Percentiles rank a stretch among this genome's conserved stretches.
phyloP scores from a whole-genome alignment of 2,797 vertebrate genomes.

The Serranus cabrilla region DNA sequence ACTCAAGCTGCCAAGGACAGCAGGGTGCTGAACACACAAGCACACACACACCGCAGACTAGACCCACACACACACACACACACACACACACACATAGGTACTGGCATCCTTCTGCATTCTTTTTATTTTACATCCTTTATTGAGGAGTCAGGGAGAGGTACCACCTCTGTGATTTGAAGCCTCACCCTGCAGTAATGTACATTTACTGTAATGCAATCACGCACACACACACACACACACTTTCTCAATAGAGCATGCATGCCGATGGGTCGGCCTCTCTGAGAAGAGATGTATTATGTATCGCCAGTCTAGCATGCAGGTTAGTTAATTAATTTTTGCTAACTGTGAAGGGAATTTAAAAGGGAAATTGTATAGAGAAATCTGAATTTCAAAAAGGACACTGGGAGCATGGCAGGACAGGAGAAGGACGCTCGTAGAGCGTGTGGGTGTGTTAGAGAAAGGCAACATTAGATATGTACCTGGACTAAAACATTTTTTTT shows the following conservation, averaged over 20 bases:
- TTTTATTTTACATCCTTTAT: constrained; percentile 35
- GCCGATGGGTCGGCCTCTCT: constrained; percentile 40
- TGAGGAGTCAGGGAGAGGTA: constrained; percentile 14
- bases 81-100: background rate
- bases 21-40: constrained; percentile 26
- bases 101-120: background rate
- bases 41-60: background rate
- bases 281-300: constrained; percentile 65
- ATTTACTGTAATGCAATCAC: constrained; percentile 8
- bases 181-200: constrained; percentile 24
- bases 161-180: constrained; percentile 43
- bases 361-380: constrained; percentile 64
- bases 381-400: constrained; percentile 71
- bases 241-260: constrained; percentile 7
- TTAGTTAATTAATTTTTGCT: constrained; percentile 76
- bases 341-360: constrained; percentile 71
- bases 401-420: constrained; percentile 42
- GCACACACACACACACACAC: constrained; percentile 6
- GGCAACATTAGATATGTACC: background rate
- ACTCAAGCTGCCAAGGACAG: constrained; percentile 54
- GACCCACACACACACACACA: constrained; percentile 8
- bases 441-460: constrained; percentile 27
- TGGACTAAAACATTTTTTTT: background rate
- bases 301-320: constrained; percentile 68
- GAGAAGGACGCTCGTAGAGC: constrained; percentile 56